Conservation (phyloP, 2,888 invertebrate genomes). For the Agonum fuliginosum region DNA sequence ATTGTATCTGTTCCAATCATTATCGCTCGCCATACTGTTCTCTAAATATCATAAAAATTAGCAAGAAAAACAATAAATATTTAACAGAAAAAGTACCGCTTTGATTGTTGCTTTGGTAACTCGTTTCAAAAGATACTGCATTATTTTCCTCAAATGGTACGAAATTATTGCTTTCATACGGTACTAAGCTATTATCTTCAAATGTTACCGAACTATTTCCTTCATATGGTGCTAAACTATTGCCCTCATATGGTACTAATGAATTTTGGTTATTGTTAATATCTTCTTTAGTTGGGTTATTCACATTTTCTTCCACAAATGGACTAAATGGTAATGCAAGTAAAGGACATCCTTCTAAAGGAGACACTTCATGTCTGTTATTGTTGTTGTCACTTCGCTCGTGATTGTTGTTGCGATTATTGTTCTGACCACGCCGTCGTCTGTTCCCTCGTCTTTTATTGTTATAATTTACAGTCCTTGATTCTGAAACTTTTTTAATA, state of each 20-base stretch:
- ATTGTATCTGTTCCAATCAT: not conserved
- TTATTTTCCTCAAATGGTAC: too few species aligned
- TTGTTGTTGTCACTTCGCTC: not conserved
- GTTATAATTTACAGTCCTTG: not conserved
- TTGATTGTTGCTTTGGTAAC: not conserved
- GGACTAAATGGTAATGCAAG: not conserved
- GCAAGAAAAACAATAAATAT: not conserved
- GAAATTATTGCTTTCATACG: not conserved
- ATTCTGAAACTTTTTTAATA: too few species aligned
- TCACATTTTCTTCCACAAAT: not conserved
- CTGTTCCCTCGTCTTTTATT: not conserved
- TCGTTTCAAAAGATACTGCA: too few species aligned
- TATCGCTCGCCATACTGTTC: too few species aligned
- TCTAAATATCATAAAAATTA: too few species aligned
- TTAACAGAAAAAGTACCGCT: not conserved
- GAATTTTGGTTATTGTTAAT: not conserved
- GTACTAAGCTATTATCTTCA: not conserved
- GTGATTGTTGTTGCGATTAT: not conserved
- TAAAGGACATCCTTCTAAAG: constrained; percentile 27
- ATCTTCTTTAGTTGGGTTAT: not conserved
- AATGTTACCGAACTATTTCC: not conserved
- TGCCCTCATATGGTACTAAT: not conserved
- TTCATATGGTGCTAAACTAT: not conserved
- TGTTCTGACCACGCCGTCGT: not conserved
- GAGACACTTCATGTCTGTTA: not conserved